Percentiles rank a stretch among this genome's conserved stretches.
These are phyloP conservation scores for Lagenorhynchus albirostris DNA, from an alignment of 2,113 vertebrate species.

Conservation along the genomic window DNA sequence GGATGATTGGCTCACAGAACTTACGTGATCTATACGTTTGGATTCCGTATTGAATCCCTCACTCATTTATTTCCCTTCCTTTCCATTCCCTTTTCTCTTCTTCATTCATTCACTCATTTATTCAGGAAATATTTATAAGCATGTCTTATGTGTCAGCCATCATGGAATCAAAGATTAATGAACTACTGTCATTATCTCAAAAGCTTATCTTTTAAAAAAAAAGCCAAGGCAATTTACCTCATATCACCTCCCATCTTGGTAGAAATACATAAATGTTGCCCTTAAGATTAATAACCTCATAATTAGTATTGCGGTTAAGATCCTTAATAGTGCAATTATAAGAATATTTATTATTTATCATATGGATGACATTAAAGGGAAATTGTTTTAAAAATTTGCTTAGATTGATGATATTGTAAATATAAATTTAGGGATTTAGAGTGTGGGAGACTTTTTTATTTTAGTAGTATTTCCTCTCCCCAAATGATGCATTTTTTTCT, in stretches of 20 bases:
- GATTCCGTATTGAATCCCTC: neutral
- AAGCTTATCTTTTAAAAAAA: conserved; percentile 42
- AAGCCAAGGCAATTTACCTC: conserved; percentile 50
- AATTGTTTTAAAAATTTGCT: neutral
- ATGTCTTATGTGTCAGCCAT: conserved; percentile 44
- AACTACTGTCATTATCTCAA: conserved; percentile 63
- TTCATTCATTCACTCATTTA: neutral
- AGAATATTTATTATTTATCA: conserved; percentile 68
- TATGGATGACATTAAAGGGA: conserved; percentile 24
- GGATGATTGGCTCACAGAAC: neutral
- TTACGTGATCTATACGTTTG: neutral
- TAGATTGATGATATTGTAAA: neutral
- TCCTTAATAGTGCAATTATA: conserved; percentile 54
- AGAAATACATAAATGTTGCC: conserved; percentile 37
- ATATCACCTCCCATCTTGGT: conserved; percentile 1
- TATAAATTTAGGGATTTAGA: neutral
- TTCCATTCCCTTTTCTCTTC: neutral
- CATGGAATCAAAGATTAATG: conserved; percentile 64
- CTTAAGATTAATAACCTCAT: conserved; percentile 56
- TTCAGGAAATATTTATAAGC: conserved; percentile 52
- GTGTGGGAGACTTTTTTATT: neutral
- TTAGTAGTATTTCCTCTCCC: neutral
- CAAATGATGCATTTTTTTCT: neutral
- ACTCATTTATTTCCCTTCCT: neutral
- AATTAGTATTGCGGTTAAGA: conserved; percentile 63